Conservation (phyloP, 2,888 invertebrate species). For the Callosobruchus maculatus region DNA sequence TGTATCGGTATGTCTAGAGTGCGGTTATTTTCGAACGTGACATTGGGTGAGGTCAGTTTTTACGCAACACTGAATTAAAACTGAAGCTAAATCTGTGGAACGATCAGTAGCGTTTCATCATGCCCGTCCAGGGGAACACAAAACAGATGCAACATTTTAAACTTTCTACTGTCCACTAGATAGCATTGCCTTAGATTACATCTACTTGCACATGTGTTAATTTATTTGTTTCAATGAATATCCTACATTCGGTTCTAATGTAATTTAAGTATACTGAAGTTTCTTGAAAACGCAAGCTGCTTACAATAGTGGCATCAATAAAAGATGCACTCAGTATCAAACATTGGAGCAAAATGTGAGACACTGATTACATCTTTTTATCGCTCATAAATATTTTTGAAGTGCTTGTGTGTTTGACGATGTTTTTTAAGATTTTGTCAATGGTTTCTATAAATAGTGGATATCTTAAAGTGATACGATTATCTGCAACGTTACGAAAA, state of each 20-base stretch:
- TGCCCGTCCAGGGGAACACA: neutral
- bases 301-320: too few relatives aligned
- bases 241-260: too few relatives aligned
- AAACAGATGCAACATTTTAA: neutral
- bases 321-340: too few relatives aligned
- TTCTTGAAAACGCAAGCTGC: too few relatives aligned
- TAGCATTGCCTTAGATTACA: too few relatives aligned
- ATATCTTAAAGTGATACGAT: neutral
- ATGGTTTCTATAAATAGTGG: neutral
- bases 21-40: constrained; percentile 37
- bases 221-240: too few relatives aligned
- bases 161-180: too few relatives aligned
- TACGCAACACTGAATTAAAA: constrained; percentile 35
- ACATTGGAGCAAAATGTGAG: neutral
- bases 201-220: too few relatives aligned
- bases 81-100: neutral
- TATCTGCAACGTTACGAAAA: neutral
- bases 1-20: constrained; percentile 9
- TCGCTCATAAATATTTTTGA: neutral
- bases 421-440: neutral
- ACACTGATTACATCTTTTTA: neutral
- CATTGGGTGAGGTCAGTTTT: constrained; percentile 48
- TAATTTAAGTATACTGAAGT: too few relatives aligned
- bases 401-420: neutral
- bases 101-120: neutral